A percentile compares a stretch with the other conserved stretches of the same genome.
These are phyloP conservation scores for Antennarius maculatus DNA, from an alignment of 2,797 vertebrate species.

Conservation along the genomic window DNA sequence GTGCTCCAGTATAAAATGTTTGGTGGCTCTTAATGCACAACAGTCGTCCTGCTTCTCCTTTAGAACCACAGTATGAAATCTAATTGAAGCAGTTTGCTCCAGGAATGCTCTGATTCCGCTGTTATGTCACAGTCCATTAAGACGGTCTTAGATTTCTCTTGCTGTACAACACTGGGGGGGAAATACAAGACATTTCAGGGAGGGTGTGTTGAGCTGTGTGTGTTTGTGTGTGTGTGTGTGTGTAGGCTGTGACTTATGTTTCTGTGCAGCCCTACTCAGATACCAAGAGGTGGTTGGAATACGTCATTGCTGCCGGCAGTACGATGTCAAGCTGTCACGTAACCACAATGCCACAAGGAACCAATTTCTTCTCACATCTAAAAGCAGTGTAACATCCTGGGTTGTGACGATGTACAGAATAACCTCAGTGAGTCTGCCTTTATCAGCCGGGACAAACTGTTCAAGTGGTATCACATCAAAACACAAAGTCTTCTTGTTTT, in stretches of 20 bases:
- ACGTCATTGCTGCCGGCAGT: constrained; percentile 34
- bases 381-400: neutral
- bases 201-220: constrained; percentile 13
- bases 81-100: constrained; percentile 34
- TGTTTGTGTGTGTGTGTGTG: constrained; percentile 5
- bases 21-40: constrained; percentile 33
- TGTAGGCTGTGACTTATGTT: constrained; percentile 16
- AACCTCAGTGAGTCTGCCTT: neutral
- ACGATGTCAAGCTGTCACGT: constrained; percentile 28
- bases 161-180: constrained; percentile 28
- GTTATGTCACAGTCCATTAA: constrained; percentile 59
- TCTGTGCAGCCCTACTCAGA: constrained; percentile 21
- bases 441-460: neutral
- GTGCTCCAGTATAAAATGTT: constrained; percentile 15
- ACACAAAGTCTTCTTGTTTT: neutral
- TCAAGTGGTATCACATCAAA: neutral
- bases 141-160: constrained; percentile 49
- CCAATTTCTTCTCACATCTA: neutral
- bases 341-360: constrained; percentile 16
- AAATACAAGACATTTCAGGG: constrained; percentile 47
- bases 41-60: constrained; percentile 45
- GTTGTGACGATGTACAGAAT: neutral
- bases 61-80: constrained; percentile 37
- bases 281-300: constrained; percentile 16
- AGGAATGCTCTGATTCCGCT: constrained; percentile 52